Percentiles rank a stretch among this genome's conserved stretches.
phyloP scores from a whole-genome alignment of 2,113 vertebrate genomes.

The Cryptotis parvus region DNA sequence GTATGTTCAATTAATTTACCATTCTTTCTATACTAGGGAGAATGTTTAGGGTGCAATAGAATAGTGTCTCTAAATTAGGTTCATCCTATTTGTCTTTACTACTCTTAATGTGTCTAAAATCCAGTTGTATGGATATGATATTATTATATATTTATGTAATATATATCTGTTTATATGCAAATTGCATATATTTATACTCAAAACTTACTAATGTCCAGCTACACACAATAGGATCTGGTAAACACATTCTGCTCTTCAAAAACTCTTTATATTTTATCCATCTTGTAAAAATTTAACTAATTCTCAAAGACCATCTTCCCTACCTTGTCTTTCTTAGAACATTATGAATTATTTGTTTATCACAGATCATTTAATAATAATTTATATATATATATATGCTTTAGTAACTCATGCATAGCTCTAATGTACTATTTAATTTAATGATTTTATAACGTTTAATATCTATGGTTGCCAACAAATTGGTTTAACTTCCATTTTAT shows the following conservation, averaged over 20 bases:
- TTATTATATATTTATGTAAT: too few relatives aligned
- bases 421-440: not conserved
- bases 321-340: not conserved
- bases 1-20: not conserved
- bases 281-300: conserved; percentile 10
- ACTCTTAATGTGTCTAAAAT: not conserved
- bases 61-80: conserved; percentile 4
- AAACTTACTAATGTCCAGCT: not conserved
- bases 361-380: conserved; percentile 41
- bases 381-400: not conserved
- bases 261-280: not conserved
- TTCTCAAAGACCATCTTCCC: not conserved
- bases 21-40: not conserved
- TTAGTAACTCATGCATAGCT: not conserved
- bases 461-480: not conserved
- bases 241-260: not conserved
- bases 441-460: not conserved
- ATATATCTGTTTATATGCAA: not conserved
- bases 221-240: not conserved
- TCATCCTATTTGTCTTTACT: not conserved
- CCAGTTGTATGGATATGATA: not conserved
- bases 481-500: not conserved
- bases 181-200: not conserved
- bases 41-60: not conserved
- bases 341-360: not conserved